Conservation (phyloP, 2,888 invertebrate genomes). For the Netelia virgata region DNA sequence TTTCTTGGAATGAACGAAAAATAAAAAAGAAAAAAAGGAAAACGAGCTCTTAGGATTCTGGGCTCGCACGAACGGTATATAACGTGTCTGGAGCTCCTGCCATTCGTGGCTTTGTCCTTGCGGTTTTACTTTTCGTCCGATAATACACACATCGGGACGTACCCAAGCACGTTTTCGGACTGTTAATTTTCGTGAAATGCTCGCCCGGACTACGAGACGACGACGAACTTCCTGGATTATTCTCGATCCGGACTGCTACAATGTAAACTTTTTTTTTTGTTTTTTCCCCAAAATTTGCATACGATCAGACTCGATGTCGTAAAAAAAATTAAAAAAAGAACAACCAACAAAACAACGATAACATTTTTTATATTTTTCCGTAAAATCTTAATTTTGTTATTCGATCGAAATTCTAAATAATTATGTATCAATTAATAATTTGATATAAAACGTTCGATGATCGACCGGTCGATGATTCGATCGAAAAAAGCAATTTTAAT, state of each 20-base stretch:
- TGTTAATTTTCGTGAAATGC: conserved; percentile 43
- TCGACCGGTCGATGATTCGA: no score
- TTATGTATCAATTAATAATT: no score
- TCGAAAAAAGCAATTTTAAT: no score
- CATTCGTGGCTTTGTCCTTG: conserved; percentile 58
- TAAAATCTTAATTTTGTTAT: no score
- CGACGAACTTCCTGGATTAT: conserved; percentile 45
- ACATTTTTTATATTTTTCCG: no score
- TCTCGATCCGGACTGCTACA: conserved; percentile 2
- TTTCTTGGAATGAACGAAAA: conserved; percentile 10
- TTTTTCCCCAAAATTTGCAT: not conserved
- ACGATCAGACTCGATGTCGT: not conserved
- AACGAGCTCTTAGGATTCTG: conserved; percentile 45
- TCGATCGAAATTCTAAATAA: no score
- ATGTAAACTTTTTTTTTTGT: conserved; percentile 2
- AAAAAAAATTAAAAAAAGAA: not conserved
- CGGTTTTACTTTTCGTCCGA: conserved; percentile 59
- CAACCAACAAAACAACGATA: no score
- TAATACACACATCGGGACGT: conserved; percentile 17
- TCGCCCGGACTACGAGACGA: conserved; percentile 26
- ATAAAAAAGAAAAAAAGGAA: no score
- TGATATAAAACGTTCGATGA: no score
- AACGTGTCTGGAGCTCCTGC: conserved; percentile 22
- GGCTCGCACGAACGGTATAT: conserved; percentile 43
- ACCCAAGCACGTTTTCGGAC: conserved; percentile 46